Percentiles rank a stretch among this genome's conserved stretches.
These are phyloP conservation scores for Noturus placidus DNA, from an alignment of 2,113 vertebrate species.

Conservation along the genomic window DNA sequence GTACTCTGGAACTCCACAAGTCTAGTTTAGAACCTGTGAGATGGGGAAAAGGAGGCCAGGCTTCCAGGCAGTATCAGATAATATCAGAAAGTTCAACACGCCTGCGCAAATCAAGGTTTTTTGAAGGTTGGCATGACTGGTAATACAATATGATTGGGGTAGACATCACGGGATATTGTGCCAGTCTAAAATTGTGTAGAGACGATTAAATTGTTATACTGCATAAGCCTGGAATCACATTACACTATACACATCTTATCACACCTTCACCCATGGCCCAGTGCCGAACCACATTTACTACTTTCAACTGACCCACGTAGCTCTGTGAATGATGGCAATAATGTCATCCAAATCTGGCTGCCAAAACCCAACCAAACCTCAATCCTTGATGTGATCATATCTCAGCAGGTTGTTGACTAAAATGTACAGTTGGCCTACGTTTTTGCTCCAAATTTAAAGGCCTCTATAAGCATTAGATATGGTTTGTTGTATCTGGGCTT, in stretches of 20 bases:
- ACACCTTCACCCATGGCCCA: background rate
- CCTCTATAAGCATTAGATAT: background rate
- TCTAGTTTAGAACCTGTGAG: background rate
- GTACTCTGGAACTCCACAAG: background rate
- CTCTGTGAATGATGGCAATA: background rate
- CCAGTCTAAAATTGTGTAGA: background rate
- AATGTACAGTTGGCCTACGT: background rate
- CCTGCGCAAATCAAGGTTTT: background rate
- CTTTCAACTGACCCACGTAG: background rate
- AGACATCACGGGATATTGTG: background rate
- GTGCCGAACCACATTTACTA: background rate
- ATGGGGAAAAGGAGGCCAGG: background rate
- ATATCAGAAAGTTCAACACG: background rate
- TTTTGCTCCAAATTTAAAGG: background rate
- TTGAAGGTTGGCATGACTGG: too few species aligned
- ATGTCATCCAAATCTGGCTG: constrained; percentile 8
- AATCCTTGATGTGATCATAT: background rate
- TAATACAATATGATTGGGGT: background rate
- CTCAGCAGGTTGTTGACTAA: background rate
- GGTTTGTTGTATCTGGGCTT: background rate
- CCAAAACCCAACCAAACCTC: background rate
- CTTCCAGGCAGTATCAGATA: background rate
- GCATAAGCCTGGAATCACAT: background rate
- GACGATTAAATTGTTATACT: background rate
- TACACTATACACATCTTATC: background rate